phyloP scores from a whole-genome alignment of 2,797 vertebrate species.

The Hemibagrus guttatus region DNA sequence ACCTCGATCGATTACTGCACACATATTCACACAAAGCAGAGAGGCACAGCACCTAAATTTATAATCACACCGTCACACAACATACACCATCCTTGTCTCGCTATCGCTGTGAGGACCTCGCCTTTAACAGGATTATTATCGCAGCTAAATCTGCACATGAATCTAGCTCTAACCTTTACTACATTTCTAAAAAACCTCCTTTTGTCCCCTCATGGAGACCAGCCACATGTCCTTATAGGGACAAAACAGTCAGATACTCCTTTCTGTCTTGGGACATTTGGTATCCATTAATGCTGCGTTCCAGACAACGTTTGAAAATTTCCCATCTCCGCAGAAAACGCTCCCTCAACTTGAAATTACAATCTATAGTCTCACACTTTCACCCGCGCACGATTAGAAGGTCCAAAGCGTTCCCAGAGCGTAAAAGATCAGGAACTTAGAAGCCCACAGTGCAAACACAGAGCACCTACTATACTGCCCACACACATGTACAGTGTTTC shows the following conservation, averaged over 20 bases:
- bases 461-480: conserved; percentile 14
- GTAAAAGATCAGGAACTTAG: conserved; percentile 5
- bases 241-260: background rate
- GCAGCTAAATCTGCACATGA: background rate
- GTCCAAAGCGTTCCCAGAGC: background rate
- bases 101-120: background rate
- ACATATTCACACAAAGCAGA: conserved; percentile 35
- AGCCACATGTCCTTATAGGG: background rate
- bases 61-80: conserved; percentile 41
- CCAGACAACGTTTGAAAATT: background rate
- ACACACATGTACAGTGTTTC: conserved; percentile 14
- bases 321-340: background rate
- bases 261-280: background rate
- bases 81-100: background rate
- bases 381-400: background rate
- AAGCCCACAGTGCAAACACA: conserved; percentile 13
- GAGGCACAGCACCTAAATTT: conserved; percentile 48
- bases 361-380: background rate
- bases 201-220: too few species aligned
- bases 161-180: background rate
- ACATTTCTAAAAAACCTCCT: background rate
- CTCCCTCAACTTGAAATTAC: background rate
- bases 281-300: background rate
- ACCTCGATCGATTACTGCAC: conserved; percentile 39
- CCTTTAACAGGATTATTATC: background rate